Evolutionary conservation across 2,888 invertebrate species (phyloP).

Genomic region (Busseola fusca): DNA sequence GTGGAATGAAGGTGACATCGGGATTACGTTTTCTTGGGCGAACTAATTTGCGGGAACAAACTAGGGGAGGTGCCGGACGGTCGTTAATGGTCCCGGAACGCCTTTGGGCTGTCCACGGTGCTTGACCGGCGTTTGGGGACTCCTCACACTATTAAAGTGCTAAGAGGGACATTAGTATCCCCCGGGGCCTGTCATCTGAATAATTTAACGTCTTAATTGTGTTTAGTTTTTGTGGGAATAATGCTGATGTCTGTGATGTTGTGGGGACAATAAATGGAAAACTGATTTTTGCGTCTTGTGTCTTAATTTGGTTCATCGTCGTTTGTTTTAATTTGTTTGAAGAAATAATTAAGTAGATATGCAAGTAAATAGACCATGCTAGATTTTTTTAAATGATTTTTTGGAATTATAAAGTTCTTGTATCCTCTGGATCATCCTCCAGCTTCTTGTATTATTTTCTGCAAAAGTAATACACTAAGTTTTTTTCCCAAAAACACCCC

Average conservation of each 20-base stretch:
- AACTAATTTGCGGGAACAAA: constrained; percentile 86
- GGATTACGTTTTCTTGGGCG: constrained; percentile 65
- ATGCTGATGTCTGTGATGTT: constrained; percentile 41
- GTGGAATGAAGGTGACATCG: constrained; percentile 63
- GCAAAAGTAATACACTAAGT: constrained; percentile 1
- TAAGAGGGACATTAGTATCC: constrained; percentile 86
- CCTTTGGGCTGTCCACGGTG: constrained; percentile 80
- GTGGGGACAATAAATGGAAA: constrained; percentile 13
- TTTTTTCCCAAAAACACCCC: constrained; percentile 14
- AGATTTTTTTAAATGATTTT: too few species aligned
- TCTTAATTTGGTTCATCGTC: not conserved
- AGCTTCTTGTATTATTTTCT: not conserved
- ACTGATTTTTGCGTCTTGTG: not conserved
- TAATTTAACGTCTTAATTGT: constrained; percentile 87
- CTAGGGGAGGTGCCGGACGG: constrained; percentile 81
- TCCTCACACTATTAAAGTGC: constrained; percentile 86
- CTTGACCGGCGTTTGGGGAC: constrained; percentile 83
- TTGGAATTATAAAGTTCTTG: not conserved
- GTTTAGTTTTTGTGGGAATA: constrained; percentile 71
- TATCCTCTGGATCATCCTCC: not conserved
- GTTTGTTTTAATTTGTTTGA: not conserved
- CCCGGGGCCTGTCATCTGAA: constrained; percentile 84
- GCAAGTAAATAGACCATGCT: not conserved
- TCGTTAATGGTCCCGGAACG: constrained; percentile 82
- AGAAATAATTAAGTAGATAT: not conserved